Base-by-base conservation (phyloP, 2,113 vertebrate species). In the Pseudorasbora parva region DNA sequence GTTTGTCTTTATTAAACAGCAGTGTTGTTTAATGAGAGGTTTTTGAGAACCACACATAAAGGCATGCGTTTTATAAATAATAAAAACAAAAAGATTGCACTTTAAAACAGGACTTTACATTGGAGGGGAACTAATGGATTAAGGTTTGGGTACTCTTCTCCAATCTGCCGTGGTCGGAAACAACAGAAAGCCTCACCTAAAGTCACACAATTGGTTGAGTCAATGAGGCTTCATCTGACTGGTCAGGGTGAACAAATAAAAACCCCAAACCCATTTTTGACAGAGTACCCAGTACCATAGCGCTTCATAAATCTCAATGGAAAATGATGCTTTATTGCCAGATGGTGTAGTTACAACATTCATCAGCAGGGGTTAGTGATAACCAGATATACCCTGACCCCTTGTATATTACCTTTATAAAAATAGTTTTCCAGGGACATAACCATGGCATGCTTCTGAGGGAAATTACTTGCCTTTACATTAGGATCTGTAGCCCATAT, bases 11-110 rank as follows among this genome's bases (percentile, higher is more conserved):
- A 81, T 56, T 41, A 66, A 41, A 49, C 76, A 73, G 66, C 80
- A 64, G 68, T 27, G 33, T 25, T 69, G 57, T n/a, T n/a, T 60
- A 66, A 82, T 74, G 14, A 78, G 83, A 11, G 47, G 62, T 14
- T 78, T 54, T 84, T 66, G 33, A 76, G 69, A 83, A 83, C 51
- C 27, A 81, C 66, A 30, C 74, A 41, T 41, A 19, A 82, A 81
- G n/a, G 27, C 47, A 81, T 56, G 47, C 23, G 56, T 56, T 51
- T 21, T 37, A 37, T n/a, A 33, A 49, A 80, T 12, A 66, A 66
- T 15, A 47, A 37, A 54, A 54, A 8, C 5, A 54, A 37, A 37
- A 54, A 8, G 10, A 54, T 81, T 49, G 30, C 11, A n/a, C 27
- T 81, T 27, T 64, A 41, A 47, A 72, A 72, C 14, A 27, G 3